Evolutionary conservation across 2,888 invertebrate species (phyloP).

Genomic region (Lepidochitona cinerea): DNA sequence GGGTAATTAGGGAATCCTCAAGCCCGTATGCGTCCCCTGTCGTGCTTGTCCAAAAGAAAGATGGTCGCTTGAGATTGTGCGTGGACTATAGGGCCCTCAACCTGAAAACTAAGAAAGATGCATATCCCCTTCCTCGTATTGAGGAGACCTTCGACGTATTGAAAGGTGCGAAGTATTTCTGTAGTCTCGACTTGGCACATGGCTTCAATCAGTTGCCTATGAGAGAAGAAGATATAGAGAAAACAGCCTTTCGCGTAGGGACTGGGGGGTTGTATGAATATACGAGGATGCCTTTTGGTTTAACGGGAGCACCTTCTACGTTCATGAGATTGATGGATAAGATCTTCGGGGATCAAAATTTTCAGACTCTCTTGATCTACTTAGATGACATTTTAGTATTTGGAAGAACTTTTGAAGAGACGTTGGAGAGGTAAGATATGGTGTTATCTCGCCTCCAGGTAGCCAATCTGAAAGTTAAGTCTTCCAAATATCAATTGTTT

Average conservation of each 20-base stretch:
- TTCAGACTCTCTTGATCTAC: neutral
- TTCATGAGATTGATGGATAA: conserved; percentile 10
- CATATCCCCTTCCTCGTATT: conserved; percentile 39
- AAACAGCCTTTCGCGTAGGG: conserved; percentile 6
- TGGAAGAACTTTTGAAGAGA: neutral
- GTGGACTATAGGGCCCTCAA: conserved; percentile 41
- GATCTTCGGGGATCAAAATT: neutral
- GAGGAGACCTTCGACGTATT: conserved; percentile 36
- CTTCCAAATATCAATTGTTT: conserved; percentile 1
- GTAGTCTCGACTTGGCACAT: conserved; percentile 33
- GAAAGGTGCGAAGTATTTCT: conserved; percentile 26
- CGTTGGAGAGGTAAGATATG: neutral
- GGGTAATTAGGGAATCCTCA: neutral
- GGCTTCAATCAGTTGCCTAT: conserved; percentile 41
- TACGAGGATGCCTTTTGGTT: conserved; percentile 1
- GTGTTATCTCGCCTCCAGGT: neutral
- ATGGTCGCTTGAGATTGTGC: conserved; percentile 31
- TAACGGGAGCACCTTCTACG: neutral
- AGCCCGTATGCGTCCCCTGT: conserved; percentile 39
- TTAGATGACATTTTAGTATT: conserved; percentile 9
- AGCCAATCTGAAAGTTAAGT: neutral
- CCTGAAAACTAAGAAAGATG: conserved; percentile 33
- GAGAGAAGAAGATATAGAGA: conserved; percentile 10
- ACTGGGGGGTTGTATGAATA: conserved; percentile 5
- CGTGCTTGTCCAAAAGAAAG: conserved; percentile 34